Evolutionary conservation across 2,888 invertebrate genomes (phyloP).

Genomic region (Nycteola revayana): DNA sequence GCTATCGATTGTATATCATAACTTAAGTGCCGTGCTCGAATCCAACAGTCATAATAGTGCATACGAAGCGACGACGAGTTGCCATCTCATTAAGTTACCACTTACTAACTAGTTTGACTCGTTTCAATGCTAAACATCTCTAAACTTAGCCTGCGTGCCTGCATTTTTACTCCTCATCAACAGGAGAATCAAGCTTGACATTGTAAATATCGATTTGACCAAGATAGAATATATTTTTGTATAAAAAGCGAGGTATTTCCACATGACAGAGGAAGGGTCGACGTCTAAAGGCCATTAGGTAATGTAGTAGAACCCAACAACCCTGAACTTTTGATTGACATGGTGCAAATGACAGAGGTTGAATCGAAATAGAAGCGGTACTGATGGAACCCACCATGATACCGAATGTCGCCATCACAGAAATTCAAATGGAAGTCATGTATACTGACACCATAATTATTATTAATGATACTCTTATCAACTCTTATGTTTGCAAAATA

Average conservation of each 20-base stretch:
- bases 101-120: constrained; percentile 1
- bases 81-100: background rate
- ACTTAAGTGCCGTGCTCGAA: background rate
- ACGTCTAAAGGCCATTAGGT: constrained; percentile 51
- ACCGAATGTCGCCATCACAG: constrained; percentile 4
- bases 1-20: no score
- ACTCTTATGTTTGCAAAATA: constrained; percentile 8
- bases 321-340: constrained; percentile 62
- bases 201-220: constrained; percentile 4
- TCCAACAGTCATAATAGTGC: background rate
- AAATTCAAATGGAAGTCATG: constrained; percentile 10
- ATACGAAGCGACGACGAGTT: background rate
- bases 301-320: constrained; percentile 35
- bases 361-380: constrained; percentile 28
- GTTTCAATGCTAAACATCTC: background rate
- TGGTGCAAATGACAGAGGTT: constrained; percentile 50
- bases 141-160: background rate
- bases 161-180: no score
- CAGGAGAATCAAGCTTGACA: background rate
- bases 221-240: constrained; percentile 21
- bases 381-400: background rate
- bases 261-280: constrained; percentile 50
- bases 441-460: constrained; percentile 6
- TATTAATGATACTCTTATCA: no score
- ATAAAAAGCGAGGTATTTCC: constrained; percentile 55